Base-by-base conservation (phyloP, 2,888 invertebrate genomes). In the Ennomos erosarius region DNA sequence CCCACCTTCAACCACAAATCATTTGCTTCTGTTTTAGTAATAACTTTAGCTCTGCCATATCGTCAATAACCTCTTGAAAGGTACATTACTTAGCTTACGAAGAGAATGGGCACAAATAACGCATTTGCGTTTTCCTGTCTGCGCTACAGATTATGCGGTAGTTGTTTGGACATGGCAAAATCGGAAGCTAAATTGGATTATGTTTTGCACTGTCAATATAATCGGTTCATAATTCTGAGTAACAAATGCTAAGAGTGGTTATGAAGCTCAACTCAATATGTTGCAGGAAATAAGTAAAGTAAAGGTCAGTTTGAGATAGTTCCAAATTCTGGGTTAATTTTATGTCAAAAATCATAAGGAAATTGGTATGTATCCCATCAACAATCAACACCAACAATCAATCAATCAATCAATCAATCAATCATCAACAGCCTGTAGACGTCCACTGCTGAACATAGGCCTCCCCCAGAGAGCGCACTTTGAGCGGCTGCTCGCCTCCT, bases 31-130 rank as follows among this genome's bases (percentile, higher is more conserved):
- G 63, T 65, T 64, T 38, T 50, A 51, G 55, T 50, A 38, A 64
- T 68, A 64, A 63, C 54, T 67, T 61, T 64, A 46, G 49, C 53
- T 49, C 57, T 60, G 65, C 64, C 64, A 65, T 59, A 61, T 63
- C 60, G 68, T 68, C 68, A 66, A 66, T 68, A 66, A 59, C 40
- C 50, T 38, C 47, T 59, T 55, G 67, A 65, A 62, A 68, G 68
- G 53, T 33, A 59, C 66, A 66, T 66, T 62, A 64, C 50, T 65
- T 65, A 62, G 63, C 50, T 65, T 65, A 62, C 34, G 37, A 9
- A 42, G 40, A 35, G 55, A 64, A 65, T 57, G 63, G 56, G 57
- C 64, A 62, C 59, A 62, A 68, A 63, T 62, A 58, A 57, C 47
- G 58, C 58, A 53, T 53, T 58, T 53, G 46, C 34, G 50, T 59